Conservation (phyloP, 2,888 invertebrate genomes). For the Stenchaetothrips biformis region DNA sequence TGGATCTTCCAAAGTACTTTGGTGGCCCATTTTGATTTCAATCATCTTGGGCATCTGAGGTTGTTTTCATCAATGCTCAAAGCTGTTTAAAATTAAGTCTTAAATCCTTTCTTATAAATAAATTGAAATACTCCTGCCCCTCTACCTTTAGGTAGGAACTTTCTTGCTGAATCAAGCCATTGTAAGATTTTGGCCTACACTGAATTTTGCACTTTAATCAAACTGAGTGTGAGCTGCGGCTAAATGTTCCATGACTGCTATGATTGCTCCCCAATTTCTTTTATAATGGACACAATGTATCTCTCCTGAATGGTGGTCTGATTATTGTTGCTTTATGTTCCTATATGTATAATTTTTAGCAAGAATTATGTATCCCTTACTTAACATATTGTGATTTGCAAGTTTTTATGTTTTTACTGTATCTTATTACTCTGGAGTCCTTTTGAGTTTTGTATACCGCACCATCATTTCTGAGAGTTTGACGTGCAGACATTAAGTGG, state of each 20-base stretch:
- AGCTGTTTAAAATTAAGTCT: neutral
- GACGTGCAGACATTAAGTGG: no score
- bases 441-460: no score
- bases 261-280: neutral
- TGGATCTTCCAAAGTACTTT: neutral
- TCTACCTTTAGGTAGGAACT: conserved; percentile 14
- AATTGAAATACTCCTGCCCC: neutral
- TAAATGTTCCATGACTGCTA: neutral
- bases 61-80: neutral
- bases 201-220: neutral
- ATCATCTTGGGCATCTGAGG: neutral
- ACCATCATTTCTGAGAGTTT: no score
- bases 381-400: neutral
- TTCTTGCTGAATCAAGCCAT: neutral
- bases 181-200: neutral
- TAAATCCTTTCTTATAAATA: neutral
- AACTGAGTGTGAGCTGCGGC: neutral
- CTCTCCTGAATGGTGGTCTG: neutral
- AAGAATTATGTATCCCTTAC: no score
- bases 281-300: neutral
- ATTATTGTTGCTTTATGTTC: conserved; percentile 2
- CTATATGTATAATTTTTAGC: neutral
- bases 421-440: no score
- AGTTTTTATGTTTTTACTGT: neutral
- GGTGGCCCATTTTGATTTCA: neutral